phyloP scores from a whole-genome alignment of 1,140 invertebrate genomes.

The Drosophila kohkoa region DNA sequence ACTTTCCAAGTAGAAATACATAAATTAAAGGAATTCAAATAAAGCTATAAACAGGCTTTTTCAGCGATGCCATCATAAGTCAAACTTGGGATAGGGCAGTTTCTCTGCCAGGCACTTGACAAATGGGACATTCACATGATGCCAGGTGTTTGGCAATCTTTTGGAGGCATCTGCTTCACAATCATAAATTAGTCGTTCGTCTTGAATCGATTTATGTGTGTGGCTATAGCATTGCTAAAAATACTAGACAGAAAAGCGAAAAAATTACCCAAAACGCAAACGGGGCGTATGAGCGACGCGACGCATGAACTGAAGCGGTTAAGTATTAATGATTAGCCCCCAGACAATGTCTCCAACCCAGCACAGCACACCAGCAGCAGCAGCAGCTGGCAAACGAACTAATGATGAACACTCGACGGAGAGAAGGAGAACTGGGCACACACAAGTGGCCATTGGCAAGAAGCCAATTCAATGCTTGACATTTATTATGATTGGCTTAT shows the following conservation, averaged over 20 bases:
- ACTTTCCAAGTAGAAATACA: not conserved
- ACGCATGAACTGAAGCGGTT: conserved; percentile 51
- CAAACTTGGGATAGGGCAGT: conserved; percentile 49
- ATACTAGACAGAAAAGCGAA: conserved; percentile 9
- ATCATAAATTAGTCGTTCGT: conserved; percentile 55
- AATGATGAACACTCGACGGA: conserved; percentile 65
- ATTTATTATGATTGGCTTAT: conserved; percentile 83
- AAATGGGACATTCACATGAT: conserved; percentile 24
- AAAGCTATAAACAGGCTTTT: not conserved
- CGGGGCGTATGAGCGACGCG: conserved; percentile 66
- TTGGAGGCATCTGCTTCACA: conserved; percentile 11
- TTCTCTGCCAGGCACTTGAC: conserved; percentile 41
- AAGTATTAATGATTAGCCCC: conserved; percentile 68
- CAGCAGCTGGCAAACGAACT: conserved; percentile 34
- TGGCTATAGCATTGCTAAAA: conserved; percentile 15
- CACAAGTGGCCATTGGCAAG: conserved; percentile 65
- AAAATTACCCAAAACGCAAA: conserved; percentile 29
- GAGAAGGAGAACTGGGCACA: conserved; percentile 42
- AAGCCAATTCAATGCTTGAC: conserved; percentile 77
- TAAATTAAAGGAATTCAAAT: not conserved
- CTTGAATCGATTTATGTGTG: conserved; percentile 46
- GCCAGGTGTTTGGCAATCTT: conserved; percentile 70
- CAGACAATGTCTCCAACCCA: conserved; percentile 42
- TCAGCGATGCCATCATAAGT: not conserved
- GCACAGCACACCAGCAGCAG: not conserved